Evolutionary conservation across 23 tunicate genomes (phyloP), one percentile per base, ranked within the genome.

Genomic region (Trididemnum clinides): DNA sequence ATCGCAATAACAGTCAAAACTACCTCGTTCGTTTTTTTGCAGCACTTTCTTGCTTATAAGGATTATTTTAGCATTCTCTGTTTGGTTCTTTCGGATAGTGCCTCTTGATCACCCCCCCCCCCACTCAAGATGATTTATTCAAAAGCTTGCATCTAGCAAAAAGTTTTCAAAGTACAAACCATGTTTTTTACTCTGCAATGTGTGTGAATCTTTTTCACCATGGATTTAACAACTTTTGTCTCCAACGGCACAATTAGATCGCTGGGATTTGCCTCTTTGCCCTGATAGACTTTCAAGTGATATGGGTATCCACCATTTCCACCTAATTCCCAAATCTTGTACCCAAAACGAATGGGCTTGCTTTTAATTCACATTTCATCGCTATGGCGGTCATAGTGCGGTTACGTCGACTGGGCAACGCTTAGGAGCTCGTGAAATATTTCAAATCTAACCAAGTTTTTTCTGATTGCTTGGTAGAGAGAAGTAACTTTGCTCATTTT

Each of bases 241-340:
- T 21, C 69, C 69, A 59, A 59, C 18, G 69, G 69, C 21, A 12
- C 69, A 19, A 12, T 19, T 21, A 12, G 69, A 15, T 6, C 69
- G 4, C 26, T 21, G 6, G 69, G 26, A 59, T 4, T 59, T 59
- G 4, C 4, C 26, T 59, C 27, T 21, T 21, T 59, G 18, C 69
- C 69, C 21, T 59, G 27, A 21, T 59, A 59, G 21, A 59, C 27
- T 21, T 59, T 59, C 26, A 59, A 26, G 21, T 59, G 69, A 59
- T 59, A 59, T 59, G 69, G 69, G 27, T 59, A 59, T 22, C 69
- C 69, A 59, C 21, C 69, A 21, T 59, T 59, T 59, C 69, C 69
- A 59, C 69, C 18, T 26, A 59, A 21, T 19, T 5, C 69, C 69
- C 69, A 59, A 4, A 59, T 59, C 27, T 59, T 59, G 21, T 59